Base-by-base conservation (phyloP, 2,113 vertebrate species). In the Aix galericulata region DNA sequence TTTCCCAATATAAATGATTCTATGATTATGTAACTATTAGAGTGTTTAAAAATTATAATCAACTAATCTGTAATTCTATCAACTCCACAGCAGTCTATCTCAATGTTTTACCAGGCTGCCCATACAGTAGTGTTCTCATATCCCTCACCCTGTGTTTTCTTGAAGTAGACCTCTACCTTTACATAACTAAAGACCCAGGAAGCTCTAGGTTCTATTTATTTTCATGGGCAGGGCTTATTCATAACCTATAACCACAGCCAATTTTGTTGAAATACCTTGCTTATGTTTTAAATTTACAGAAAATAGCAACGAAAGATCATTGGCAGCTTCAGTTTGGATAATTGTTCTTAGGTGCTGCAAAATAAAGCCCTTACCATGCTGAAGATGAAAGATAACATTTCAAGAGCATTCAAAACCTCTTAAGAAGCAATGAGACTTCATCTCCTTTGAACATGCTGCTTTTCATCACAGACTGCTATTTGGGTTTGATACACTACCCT, bases 301-400 rank as follows among this genome's bases (percentile, higher is more conserved):
- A 82, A 72, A 72, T 15, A 50, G 4, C 27, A 67, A 13, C 14
- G 14, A 72, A 86, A 76, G 25, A 8, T 50, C 44, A 31, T 18
- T 73, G 72, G 18, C 31, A 38, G 34, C 46, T 36, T 52, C 40
- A 69, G 72, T 55, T 42, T 60, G 27, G 21, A 59, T 40, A 86
- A 88, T 40, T 0, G 0, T 38, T 79, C 40, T 71, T 36, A 27
- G 4, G 3, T 60, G 25, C 16, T 17, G 32, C 58, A 64, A 72
- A 91, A 86, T 17, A 88, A 72, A 76, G 15, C 3, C 42, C 8
- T 68, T 76, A 80, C 17, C 13, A 7, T 25, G 32, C 11, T 69
- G 56, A 68, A 60, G 21, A 83, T 56, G 14, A 86, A 89, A 66
- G 14, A 6, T 44, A 66, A 44, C 27, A 66, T 44, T 32, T 42